Evolutionary conservation across 2,888 invertebrate species (phyloP), one percentile per base, ranked within the genome.

Genomic region (Chaetogeoica ovagalla): DNA sequence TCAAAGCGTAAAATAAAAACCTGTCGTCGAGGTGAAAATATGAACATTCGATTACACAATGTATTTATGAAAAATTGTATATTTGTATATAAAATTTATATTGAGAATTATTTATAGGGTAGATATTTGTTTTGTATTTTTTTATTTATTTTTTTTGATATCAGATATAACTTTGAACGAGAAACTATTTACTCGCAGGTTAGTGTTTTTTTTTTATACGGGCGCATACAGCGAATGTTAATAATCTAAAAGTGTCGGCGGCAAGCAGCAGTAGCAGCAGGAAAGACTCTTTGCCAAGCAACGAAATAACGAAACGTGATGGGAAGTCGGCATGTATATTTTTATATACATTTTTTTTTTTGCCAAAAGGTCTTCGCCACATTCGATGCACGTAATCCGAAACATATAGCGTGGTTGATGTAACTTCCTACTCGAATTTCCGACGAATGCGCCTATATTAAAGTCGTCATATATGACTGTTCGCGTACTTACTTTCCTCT

Each of bases 321-420:
- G 19, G 19, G 19, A 19, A 55, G 48, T 15, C 48, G 48, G 48
- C 9, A 43, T 15, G 15, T 52, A 52, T 52, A 5, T 55, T 5
- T 55, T 17, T 55, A 7, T 55, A 6, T 55, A 9, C 4, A 9
- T 55, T 6, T 55, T 19, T 55, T 55, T 55, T 19, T 55, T 55
- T 19, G 6, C 55, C 55, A 19, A 19, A 55, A 7, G 55, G 55
- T 19, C 19, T 55, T 17, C 19, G 6, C 8, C 62, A 15, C 30
- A 62, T 62, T 62, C 62, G 30, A 62, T 62, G 62, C 62, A 62
- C 62, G 62, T 62, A 62, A 30, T 62, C 13, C 62, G 62, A 62
- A 62, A 21, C 62, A 30, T 62, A 62, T 21, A 17, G 62, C n/a
- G 30, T 23, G 30, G 62, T 62, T 21, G 62, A 62, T 62, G 30